These are phyloP conservation scores for Xenentodon cancila DNA, from an alignment of 2,797 vertebrate species.

Conservation along the genomic window DNA sequence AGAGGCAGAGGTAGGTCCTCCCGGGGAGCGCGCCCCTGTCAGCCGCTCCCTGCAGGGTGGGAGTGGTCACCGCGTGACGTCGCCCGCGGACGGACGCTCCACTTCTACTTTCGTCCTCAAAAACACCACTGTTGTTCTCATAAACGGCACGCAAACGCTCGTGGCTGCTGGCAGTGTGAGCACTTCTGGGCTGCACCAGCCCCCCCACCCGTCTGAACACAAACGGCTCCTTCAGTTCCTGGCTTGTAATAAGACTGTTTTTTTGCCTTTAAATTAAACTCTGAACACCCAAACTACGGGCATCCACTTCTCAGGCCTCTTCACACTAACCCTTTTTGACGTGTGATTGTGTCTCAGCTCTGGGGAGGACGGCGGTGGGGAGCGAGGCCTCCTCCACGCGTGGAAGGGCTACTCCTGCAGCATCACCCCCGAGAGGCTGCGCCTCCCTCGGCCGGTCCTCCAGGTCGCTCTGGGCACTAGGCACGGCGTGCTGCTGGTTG, in stretches of 20 bases:
- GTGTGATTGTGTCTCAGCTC: constrained; percentile 60
- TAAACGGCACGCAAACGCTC: not conserved
- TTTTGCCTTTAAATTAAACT: too few species aligned
- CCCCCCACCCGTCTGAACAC: not conserved
- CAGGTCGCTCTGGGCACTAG: constrained; percentile 89
- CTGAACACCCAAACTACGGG: too few species aligned
- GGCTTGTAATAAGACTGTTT: too few species aligned
- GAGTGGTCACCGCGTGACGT: constrained; percentile 65
- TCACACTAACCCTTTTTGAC: not conserved
- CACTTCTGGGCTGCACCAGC: constrained; percentile 6
- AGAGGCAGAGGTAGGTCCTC: constrained; percentile 64
- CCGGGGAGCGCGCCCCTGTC: not conserved
- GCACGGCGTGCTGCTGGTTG: constrained; percentile 91
- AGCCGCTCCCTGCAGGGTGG: constrained; percentile 12
- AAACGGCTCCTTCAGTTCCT: not conserved
- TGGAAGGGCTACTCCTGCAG: constrained; percentile 92
- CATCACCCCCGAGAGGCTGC: constrained; percentile 86
- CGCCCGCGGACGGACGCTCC: constrained; percentile 21
- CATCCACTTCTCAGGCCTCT: not conserved
- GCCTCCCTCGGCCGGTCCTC: constrained; percentile 87
- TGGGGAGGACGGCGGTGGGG: constrained; percentile 84
- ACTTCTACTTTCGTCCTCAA: constrained; percentile 49
- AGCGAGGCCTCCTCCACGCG: constrained; percentile 88
- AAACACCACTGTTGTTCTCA: constrained; percentile 48
- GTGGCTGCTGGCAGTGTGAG: not conserved